These are phyloP conservation scores for Pheucticus melanocephalus DNA, from an alignment of 2,113 vertebrate genomes.

Conservation along the genomic window DNA sequence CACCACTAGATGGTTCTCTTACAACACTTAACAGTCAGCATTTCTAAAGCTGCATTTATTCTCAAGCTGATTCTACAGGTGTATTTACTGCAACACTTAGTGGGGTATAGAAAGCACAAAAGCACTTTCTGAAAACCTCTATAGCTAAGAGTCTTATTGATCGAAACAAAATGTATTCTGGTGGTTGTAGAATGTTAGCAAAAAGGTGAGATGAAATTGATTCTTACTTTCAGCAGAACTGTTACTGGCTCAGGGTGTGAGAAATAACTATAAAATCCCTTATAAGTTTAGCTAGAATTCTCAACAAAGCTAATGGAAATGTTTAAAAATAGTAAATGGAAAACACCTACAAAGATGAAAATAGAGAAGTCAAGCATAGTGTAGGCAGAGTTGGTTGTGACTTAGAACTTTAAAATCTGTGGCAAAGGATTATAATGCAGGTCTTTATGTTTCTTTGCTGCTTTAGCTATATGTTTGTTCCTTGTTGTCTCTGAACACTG, in stretches of 20 bases:
- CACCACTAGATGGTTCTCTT: constrained; percentile 51
- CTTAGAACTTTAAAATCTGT: neutral
- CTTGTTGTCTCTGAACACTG: neutral
- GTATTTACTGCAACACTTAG: neutral
- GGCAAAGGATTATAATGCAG: neutral
- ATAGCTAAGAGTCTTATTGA: neutral
- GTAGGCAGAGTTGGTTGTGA: neutral
- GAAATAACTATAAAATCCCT: neutral
- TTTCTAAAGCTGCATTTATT: neutral
- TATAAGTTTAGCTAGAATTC: neutral
- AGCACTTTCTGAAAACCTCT: neutral
- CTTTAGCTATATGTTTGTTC: neutral
- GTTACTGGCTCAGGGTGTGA: neutral
- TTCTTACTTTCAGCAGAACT: neutral
- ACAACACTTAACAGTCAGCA: neutral
- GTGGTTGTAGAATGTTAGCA: neutral
- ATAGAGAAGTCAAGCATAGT: neutral
- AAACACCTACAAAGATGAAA: neutral
- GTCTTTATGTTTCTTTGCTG: neutral
- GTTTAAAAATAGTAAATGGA: neutral
- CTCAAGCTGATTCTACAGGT: neutral
- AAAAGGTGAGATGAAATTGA: neutral
- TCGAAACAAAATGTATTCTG: neutral
- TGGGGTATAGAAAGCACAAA: neutral
- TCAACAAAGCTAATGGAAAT: neutral